These are phyloP conservation scores for Chaetodon auriga DNA, from an alignment of 2,113 vertebrate genomes.

Conservation along the genomic window DNA sequence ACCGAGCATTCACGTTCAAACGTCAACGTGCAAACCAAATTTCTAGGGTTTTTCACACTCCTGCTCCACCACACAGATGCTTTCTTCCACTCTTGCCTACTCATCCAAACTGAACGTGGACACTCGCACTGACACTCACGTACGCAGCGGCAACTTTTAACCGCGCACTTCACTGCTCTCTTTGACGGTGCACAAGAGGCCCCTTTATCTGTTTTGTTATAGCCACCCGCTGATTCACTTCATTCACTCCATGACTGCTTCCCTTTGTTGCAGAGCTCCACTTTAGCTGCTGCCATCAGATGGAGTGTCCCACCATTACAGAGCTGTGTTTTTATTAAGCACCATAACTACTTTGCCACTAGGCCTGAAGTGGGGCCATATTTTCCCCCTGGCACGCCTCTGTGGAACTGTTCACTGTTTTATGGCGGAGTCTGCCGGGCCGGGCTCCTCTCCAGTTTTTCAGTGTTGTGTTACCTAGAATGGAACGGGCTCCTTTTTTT, in stretches of 20 bases:
- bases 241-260: conserved; percentile 70
- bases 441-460: conserved; percentile 55
- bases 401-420: conserved; percentile 67
- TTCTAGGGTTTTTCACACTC: conserved; percentile 22
- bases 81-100: conserved; percentile 53
- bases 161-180: conserved; percentile 63
- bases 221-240: conserved; percentile 66
- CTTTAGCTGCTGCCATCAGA: conserved; percentile 71
- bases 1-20: conserved; percentile 10
- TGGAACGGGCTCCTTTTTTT: conserved; percentile 1
- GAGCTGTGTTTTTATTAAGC: conserved; percentile 78
- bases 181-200: conserved; percentile 69
- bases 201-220: conserved; percentile 71
- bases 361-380: conserved; percentile 74
- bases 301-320: conserved; percentile 74
- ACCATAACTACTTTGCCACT: conserved; percentile 72
- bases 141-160: conserved; percentile 52
- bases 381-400: conserved; percentile 62
- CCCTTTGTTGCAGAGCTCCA: conserved; percentile 70
- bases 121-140: conserved; percentile 42
- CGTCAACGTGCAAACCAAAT: conserved; percentile 4
- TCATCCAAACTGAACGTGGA: conserved; percentile 21
- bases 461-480: conserved; percentile 56
- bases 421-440: conserved; percentile 61
- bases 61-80: conserved; percentile 33